Conservation (phyloP, 2,113 vertebrate genomes). For the Geococcyx californianus region DNA sequence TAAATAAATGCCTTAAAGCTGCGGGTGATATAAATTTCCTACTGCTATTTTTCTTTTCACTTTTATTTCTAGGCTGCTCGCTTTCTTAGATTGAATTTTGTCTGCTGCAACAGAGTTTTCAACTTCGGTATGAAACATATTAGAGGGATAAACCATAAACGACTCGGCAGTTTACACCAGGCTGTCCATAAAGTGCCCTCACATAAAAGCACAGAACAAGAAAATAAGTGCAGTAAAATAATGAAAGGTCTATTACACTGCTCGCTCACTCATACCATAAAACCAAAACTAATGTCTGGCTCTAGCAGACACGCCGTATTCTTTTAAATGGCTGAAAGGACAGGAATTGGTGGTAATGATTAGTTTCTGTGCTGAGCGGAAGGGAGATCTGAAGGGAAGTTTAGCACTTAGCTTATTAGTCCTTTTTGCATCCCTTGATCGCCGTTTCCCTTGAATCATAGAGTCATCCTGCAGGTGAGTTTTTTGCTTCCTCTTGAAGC, state of each 20-base stretch:
- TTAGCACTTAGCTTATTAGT: background rate
- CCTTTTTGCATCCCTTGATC: background rate
- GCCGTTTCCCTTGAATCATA: background rate
- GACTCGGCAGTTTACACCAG: background rate
- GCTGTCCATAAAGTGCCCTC: background rate
- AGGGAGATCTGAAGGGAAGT: background rate
- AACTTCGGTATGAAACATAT: slow-evolving; percentile 13
- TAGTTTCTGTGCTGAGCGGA: background rate
- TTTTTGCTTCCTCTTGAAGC: background rate
- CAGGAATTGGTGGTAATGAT: background rate
- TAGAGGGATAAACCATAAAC: slow-evolving; percentile 15
- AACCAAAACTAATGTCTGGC: background rate
- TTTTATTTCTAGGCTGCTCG: background rate
- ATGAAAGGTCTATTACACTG: background rate
- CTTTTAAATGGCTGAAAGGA: background rate
- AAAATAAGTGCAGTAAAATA: slow-evolving; percentile 32
- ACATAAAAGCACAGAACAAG: slow-evolving; percentile 8
- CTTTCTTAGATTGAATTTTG: slow-evolving; percentile 1
- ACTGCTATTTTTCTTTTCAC: background rate
- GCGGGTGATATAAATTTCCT: background rate
- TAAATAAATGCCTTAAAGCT: background rate
- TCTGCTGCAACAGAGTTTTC: slow-evolving; percentile 21
- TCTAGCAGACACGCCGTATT: background rate
- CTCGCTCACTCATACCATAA: background rate
- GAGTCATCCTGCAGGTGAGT: background rate